Percentiles rank a stretch among this genome's conserved stretches.
phyloP scores from a whole-genome alignment of 2,888 invertebrate species.

The Mystacides longicornis region DNA sequence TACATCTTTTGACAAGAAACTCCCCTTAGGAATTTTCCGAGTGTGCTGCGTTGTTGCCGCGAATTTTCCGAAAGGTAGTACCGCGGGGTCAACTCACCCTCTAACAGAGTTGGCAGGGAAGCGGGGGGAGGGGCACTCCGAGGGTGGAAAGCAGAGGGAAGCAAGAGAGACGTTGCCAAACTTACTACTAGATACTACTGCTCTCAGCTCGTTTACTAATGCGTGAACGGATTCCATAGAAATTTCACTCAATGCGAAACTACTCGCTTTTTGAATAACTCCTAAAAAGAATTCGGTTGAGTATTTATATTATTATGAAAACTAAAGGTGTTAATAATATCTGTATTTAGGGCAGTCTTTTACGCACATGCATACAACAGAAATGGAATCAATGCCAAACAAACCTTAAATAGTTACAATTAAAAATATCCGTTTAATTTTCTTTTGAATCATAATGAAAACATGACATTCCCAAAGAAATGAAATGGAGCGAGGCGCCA shows the following conservation, averaged over 20 bases:
- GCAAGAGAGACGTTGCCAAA: constrained; percentile 13
- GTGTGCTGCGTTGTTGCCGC: constrained; percentile 19
- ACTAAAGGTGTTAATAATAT: too few relatives aligned
- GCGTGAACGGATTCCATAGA: not conserved
- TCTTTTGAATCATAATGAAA: too few relatives aligned
- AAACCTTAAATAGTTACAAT: too few relatives aligned
- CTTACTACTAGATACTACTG: not conserved
- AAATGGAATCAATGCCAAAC: too few relatives aligned
- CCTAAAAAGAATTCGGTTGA: too few relatives aligned
- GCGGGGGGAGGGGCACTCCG: constrained; percentile 1
- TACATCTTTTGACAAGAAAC: constrained; percentile 10
- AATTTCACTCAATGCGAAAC: constrained; percentile 1
- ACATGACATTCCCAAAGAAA: too few relatives aligned
- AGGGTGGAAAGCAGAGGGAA: constrained; percentile 10
- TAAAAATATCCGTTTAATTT: too few relatives aligned
- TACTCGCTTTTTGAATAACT: too few relatives aligned
- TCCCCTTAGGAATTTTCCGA: constrained; percentile 22
- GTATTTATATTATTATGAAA: too few relatives aligned
- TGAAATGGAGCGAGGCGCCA: too few relatives aligned
- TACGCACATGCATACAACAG: too few relatives aligned
- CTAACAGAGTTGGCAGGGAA: not conserved
- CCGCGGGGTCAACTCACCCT: constrained; percentile 14
- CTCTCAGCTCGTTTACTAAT: not conserved
- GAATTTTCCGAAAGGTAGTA: constrained; percentile 17
- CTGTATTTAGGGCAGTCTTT: too few relatives aligned